A percentile compares a stretch with the other conserved stretches of the same genome.
Evolutionary conservation across 1,140 invertebrate species (phyloP).

Genomic region (Gryon sp.): DNA sequence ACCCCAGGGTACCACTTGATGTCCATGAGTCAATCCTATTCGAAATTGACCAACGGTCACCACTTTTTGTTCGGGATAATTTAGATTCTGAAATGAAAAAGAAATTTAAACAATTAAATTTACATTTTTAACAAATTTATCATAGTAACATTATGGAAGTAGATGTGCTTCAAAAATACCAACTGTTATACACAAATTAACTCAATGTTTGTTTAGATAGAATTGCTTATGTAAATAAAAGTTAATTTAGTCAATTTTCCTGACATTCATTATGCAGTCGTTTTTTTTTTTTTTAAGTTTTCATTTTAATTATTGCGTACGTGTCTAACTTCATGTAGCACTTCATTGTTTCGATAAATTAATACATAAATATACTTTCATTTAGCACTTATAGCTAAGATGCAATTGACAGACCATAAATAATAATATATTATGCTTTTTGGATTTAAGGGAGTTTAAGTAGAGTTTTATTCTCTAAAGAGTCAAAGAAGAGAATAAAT

Average conservation of each 20-base stretch:
- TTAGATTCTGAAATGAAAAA: conserved; percentile 86
- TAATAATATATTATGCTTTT: too few relatives aligned
- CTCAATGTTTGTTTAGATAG: conserved; percentile 8
- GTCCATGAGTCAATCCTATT: conserved; percentile 98
- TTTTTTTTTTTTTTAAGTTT: not conserved
- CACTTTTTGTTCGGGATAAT: conserved; percentile 99
- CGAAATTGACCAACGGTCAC: conserved; percentile 99
- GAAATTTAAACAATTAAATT: not conserved
- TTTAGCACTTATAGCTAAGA: too few relatives aligned
- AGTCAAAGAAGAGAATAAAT: too few relatives aligned
- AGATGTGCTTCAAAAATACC: conserved; percentile 13
- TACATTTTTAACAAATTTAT: not conserved
- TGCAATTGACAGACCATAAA: too few relatives aligned
- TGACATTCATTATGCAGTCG: too few relatives aligned
- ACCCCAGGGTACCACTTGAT: conserved; percentile 98
- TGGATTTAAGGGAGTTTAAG: too few relatives aligned
- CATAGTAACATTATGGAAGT: conserved; percentile 9
- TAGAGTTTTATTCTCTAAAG: too few relatives aligned
- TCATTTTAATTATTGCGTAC: not conserved
- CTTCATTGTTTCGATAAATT: too few relatives aligned
- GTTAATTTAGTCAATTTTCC: too few relatives aligned
- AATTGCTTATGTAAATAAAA: conserved; percentile 15
- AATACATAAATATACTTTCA: too few relatives aligned
- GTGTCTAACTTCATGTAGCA: not conserved
- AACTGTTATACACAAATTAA: not conserved